Conservation (phyloP, 2,888 invertebrate genomes). For the Trissolcus brochymenae region DNA sequence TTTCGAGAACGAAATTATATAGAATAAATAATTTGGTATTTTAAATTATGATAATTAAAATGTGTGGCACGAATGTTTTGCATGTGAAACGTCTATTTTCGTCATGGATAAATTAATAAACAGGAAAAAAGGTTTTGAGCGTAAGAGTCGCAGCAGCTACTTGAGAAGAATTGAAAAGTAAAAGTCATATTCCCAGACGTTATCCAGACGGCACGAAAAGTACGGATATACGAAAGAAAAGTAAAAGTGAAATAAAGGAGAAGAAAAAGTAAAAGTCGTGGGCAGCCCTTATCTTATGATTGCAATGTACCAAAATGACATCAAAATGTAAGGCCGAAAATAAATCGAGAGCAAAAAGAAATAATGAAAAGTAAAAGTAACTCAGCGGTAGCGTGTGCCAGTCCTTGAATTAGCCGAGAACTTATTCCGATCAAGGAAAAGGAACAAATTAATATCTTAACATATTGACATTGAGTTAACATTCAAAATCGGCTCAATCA, state of each 20-base stretch:
- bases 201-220: constrained; percentile 36
- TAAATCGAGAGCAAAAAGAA: neutral
- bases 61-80: neutral
- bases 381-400: constrained; percentile 17
- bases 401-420: constrained; percentile 42
- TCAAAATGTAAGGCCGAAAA: constrained; percentile 14
- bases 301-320: constrained; percentile 34
- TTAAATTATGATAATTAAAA: constrained; percentile 2
- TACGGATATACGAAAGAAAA: constrained; percentile 50
- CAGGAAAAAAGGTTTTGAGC: constrained; percentile 18
- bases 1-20: neutral
- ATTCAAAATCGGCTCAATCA: constrained; percentile 16
- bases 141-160: constrained; percentile 5
- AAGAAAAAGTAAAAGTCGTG: constrained; percentile 47
- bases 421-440: constrained; percentile 43
- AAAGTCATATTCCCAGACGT: constrained; percentile 48
- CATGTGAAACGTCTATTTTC: constrained; percentile 2
- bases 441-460: constrained; percentile 35
- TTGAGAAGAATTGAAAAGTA: constrained; percentile 46
- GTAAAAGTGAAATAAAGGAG: constrained; percentile 53
- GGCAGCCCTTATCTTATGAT: constrained; percentile 42
- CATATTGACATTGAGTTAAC: constrained; percentile 33
- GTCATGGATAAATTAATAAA: constrained; percentile 5
- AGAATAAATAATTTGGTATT: neutral
- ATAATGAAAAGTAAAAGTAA: constrained; percentile 39